Evolutionary conservation across 2,113 vertebrate species (phyloP).

Genomic region (cat (Felis catus)): DNA sequence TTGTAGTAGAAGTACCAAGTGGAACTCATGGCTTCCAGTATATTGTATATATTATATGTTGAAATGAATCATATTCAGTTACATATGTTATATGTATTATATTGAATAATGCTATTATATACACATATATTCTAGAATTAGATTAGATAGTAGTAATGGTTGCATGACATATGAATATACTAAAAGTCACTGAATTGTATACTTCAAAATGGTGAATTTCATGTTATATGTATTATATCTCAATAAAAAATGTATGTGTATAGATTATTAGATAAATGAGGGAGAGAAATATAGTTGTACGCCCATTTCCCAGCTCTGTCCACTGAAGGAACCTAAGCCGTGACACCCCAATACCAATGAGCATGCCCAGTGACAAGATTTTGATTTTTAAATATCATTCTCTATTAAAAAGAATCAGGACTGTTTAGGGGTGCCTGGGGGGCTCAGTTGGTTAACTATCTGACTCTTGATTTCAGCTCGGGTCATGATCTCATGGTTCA

Average conservation of each 20-base stretch:
- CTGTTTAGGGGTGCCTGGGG: neutral
- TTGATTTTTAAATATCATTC: neutral
- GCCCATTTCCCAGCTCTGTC: neutral
- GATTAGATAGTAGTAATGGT: neutral
- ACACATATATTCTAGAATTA: neutral
- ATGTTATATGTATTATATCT: neutral
- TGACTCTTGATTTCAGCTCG: too few relatives aligned
- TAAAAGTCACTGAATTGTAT: neutral
- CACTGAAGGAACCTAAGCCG: neutral
- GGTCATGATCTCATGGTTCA: too few relatives aligned
- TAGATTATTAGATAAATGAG: neutral
- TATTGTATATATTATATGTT: neutral
- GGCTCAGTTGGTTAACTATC: too few relatives aligned
- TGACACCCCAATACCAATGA: neutral
- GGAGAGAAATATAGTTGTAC: neutral
- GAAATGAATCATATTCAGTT: neutral
- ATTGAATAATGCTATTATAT: neutral
- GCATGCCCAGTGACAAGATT: neutral
- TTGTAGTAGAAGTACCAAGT: neutral
- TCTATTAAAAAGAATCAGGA: neutral
- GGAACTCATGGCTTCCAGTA: neutral
- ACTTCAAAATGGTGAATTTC: conserved; percentile 11
- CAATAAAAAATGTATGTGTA: neutral
- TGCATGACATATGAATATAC: neutral
- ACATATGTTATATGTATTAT: neutral